A percentile compares a stretch with the other conserved stretches of the same genome.
These are phyloP conservation scores for Calameuta pallipes DNA, from an alignment of 2,888 invertebrate genomes.

Conservation along the genomic window DNA sequence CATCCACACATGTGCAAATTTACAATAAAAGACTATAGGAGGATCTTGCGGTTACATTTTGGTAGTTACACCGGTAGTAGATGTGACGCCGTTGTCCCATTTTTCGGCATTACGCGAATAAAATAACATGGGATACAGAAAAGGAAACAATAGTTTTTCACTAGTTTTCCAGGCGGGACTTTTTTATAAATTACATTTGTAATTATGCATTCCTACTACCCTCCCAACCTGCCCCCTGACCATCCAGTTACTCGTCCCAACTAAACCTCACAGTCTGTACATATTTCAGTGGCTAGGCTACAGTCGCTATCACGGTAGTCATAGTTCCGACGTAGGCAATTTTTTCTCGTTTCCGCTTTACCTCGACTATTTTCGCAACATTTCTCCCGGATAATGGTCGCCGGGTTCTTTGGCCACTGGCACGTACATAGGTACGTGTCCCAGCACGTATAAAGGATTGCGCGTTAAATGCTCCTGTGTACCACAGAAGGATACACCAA, in stretches of 20 bases:
- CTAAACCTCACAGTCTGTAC: slow-evolving; percentile 22
- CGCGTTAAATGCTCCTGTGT: not conserved
- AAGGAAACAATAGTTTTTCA: slow-evolving; percentile 29
- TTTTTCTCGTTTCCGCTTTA: slow-evolving; percentile 33
- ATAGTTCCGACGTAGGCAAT: slow-evolving; percentile 16
- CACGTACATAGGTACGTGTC: not conserved
- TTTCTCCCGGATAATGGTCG: slow-evolving; percentile 20
- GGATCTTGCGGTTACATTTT: not conserved
- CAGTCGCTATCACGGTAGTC: slow-evolving; percentile 5
- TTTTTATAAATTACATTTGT: slow-evolving; percentile 53
- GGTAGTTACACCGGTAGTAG: not conserved
- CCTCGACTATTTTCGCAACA: slow-evolving; percentile 26
- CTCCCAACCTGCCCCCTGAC: slow-evolving; percentile 6
- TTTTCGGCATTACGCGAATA: not conserved
- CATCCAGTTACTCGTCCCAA: not conserved
- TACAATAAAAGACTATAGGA: not conserved
- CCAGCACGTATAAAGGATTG: not conserved
- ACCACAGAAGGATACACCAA: not conserved
- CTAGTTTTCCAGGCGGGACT: slow-evolving; percentile 23
- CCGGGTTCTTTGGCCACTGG: not conserved
- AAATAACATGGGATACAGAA: slow-evolving; percentile 21
- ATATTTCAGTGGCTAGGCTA: slow-evolving; percentile 35
- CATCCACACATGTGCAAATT: not conserved
- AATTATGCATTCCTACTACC: slow-evolving; percentile 44
- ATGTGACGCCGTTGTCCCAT: not conserved